Evolutionary conservation across 2,797 vertebrate species (phyloP), one percentile per base, ranked within the genome.

Genomic region (Onychomys leucogaster): DNA sequence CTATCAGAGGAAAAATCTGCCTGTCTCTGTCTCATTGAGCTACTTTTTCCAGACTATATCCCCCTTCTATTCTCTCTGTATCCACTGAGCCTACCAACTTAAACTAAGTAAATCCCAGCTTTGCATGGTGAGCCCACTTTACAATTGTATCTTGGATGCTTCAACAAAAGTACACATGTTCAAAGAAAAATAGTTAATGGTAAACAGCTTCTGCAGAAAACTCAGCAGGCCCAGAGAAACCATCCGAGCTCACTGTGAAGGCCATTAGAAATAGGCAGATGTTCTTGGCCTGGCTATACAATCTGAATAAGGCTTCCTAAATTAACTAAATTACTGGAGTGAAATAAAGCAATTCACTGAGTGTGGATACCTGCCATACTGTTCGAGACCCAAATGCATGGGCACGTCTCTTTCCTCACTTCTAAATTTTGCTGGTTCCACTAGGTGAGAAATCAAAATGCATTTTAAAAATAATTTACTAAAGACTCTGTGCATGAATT

Each of bases 181-280:
- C 90, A 91, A 96, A 96, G 94, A 37, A 85, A 92, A 77, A 67
- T 86, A 91, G 52, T 86, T 67, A 29, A 92, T 61, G 17, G 59
- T 94, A 84, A 96, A 94, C 12, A 29, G 19, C 49, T 94, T 92
- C 41, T 69, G 41, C 75, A 95, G 73, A 90, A 96, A 93, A 89
- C 43, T 43, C 46, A 90, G 27, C 75, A 61, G 25, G 69, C 57
- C 57, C 76, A 91, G 32, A 93, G 63, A 91, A 91, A 95, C 93
- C 67, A 95, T 82, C 59, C 43, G 43, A 84, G 71, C 4, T 93
- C 69, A 75, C 75, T 78, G 29, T 73, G 96, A 91, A 61, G 43
- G 23, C 77, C 89, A 57, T 55, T 94, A 49, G 75, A 91, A 96
- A 76, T 52, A 27, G 78, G 61, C 43, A 94, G 49, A 82, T 80